Evolutionary conservation across 2,888 invertebrate species (phyloP), one percentile per base, ranked within the genome.

Genomic region (Bugula neritina): DNA sequence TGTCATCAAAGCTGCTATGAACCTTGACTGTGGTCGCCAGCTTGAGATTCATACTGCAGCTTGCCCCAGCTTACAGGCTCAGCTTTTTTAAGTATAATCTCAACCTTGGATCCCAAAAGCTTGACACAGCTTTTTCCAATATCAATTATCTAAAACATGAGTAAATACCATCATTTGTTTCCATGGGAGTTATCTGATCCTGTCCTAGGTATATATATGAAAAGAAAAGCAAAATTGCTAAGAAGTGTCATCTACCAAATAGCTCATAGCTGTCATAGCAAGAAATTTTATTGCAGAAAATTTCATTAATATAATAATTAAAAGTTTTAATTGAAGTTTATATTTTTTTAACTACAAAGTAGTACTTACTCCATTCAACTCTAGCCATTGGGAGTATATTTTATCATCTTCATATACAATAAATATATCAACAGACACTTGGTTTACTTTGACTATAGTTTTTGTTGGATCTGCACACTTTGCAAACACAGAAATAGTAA

Each of bases 51-150:
- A 43, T 43, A 35, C 43, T 75, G 89, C 34, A 96, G 84, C 77
- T 89, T 89, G 13, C 88, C 82, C 97, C 97, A 97, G 23, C 89
- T 88, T 0, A 91, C 90, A 0, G 91, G 88, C 79, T 93, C 93
- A 0, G 89, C 90, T 85, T 98, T 98, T 77, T 89, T 90, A 80
- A 98, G 84, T 80, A 91, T 93, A 31, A 98, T 90, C 86, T 98
- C 97, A 35, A 96, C 89, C 88, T 98, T 98, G 21, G 93, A 90
- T 21, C 91, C 90, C 78, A 90, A 87, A 91, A 96, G 91, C 55
- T 89, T 89, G 0, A 90, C 92, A 75, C 86, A 87, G 79, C 92
- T 90, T 72, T 87, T 87, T 55, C 86, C 87, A 0, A 92, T 89
- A 80, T 90, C 88, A 55, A 96, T 88, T 35, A 93, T 87, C 96